phyloP scores from a whole-genome alignment of 2,888 invertebrate species.

The Scaptomyza polygonia region DNA sequence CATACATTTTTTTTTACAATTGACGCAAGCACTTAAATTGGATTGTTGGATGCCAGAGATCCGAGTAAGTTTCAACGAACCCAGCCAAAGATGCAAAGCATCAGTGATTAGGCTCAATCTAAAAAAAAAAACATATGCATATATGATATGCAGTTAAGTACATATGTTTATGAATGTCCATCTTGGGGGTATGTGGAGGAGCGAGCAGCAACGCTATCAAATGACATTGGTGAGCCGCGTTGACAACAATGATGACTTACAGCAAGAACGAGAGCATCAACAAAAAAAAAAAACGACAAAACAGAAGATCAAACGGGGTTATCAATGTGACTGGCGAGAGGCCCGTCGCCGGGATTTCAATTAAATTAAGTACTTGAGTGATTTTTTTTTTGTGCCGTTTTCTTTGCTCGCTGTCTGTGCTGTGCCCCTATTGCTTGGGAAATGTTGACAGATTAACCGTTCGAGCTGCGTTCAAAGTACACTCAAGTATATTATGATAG shows the following conservation, averaged over 20 bases:
- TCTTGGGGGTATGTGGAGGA: constrained; percentile 11
- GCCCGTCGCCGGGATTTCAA: constrained; percentile 44
- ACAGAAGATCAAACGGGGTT: constrained; percentile 46
- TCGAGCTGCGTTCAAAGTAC: constrained; percentile 47
- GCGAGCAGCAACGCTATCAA: constrained; percentile 5
- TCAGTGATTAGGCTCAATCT: constrained; percentile 4
- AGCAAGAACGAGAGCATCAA: constrained; percentile 5
- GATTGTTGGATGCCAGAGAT: constrained; percentile 2
- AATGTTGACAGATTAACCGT: constrained; percentile 38
- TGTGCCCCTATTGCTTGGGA: constrained; percentile 55
- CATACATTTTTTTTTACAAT: constrained; percentile 1
- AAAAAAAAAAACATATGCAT: not conserved
- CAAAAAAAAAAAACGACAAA: constrained; percentile 1
- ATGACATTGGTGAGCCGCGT: constrained; percentile 21
- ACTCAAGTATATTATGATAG: constrained; percentile 37
- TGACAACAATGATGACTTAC: constrained; percentile 19
- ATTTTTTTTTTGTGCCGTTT: constrained; percentile 27
- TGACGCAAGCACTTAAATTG: constrained; percentile 16
- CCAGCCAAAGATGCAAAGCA: not conserved
- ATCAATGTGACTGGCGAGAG: constrained; percentile 35
- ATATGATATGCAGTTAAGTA: too few species aligned
- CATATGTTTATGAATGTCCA: not conserved
- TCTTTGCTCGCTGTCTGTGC: constrained; percentile 26
- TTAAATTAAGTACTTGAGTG: constrained; percentile 32
- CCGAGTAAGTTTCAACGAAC: not conserved